A percentile compares a stretch with the other conserved stretches of the same genome.
Evolutionary conservation across 2,888 invertebrate genomes (phyloP).

Genomic region (Gari tellinella): DNA sequence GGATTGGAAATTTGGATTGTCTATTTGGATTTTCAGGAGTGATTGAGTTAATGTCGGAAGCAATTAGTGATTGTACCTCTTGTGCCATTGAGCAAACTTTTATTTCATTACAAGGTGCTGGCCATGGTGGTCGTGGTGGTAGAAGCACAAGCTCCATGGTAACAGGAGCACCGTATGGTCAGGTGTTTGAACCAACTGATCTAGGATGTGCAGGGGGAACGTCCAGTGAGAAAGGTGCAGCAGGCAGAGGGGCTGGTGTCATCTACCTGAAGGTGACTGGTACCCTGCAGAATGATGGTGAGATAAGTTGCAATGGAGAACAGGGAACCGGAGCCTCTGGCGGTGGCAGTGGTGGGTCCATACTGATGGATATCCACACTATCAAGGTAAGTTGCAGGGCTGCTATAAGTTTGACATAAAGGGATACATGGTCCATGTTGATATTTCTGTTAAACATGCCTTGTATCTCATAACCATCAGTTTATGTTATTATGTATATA

Average conservation of each 20-base stretch:
- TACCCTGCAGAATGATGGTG: slow-evolving; percentile 71
- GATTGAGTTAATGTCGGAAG: too few relatives aligned
- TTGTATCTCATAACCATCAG: too few relatives aligned
- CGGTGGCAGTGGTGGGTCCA: slow-evolving; percentile 75
- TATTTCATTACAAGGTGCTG: slow-evolving; percentile 65
- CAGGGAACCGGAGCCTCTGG: slow-evolving; percentile 57
- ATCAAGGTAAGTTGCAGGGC: slow-evolving; percentile 42
- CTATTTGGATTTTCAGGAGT: too few relatives aligned
- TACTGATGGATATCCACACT: slow-evolving; percentile 56
- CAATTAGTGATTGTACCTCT: too few relatives aligned
- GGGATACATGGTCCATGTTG: too few relatives aligned
- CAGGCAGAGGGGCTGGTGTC: slow-evolving; percentile 71
- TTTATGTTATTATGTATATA: too few relatives aligned
- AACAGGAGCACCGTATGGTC: slow-evolving; percentile 68
- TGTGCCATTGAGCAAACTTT: too few relatives aligned
- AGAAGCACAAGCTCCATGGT: slow-evolving; percentile 43
- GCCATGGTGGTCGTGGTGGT: slow-evolving; percentile 73
- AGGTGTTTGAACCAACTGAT: slow-evolving; percentile 64
- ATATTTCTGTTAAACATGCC: too few relatives aligned
- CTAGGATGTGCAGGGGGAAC: slow-evolving; percentile 72
- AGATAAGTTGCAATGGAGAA: slow-evolving; percentile 70
- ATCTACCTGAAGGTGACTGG: slow-evolving; percentile 63
- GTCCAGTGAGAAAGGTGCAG: slow-evolving; percentile 22
- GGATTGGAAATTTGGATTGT: too few relatives aligned
- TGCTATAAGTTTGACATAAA: too few relatives aligned